Base-by-base conservation (phyloP, 1,140 invertebrate genomes). In the Neomicropteryx cornuta region DNA sequence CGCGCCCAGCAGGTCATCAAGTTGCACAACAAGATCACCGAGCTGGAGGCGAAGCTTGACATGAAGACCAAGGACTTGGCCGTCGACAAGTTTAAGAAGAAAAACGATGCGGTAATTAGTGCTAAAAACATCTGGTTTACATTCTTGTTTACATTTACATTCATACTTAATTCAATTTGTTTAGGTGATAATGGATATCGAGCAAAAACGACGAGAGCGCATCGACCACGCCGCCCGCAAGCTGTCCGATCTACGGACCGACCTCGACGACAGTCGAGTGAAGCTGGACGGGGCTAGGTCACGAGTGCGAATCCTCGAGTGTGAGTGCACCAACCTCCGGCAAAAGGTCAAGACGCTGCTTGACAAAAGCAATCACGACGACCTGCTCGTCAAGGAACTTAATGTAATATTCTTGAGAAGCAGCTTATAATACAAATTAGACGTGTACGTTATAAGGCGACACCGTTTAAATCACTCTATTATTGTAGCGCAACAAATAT, bases 1-100 rank as follows among this genome's bases (percentile, higher is more conserved):
- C 66, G 81, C 44, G 77, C 80, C 2, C 76, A 83, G 45, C 77
- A 81, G 50, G 81, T 84, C 39, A 50, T 71, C 11, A 58, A 73
- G 19, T 52, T 83, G 18, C 76, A 79, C 47, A 68, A 73, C 39
- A 80, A 76, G 62, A 59, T 81, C 28, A 52, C 51, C 11, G 77
- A 83, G 41, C 46, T 82, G 0, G 73, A 73, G 44, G 66, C 69
- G 17, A 81, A 75, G 49, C 45, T 81, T 11, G 64, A 53, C 29
- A 52, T 8, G 49, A 19, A 68, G 66, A 33, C 54, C 55, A 35
- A 56, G 58, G 42, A 45, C 65, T 47, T 35, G n/a, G n/a, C n/a
- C n/a, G 43, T 4, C 27, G 16, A 42, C 38, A 54, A 59, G 11
- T 41, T 43, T 5, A 61, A 60, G 34, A 53, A 39, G 33, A 60